Evolutionary conservation across 2,888 invertebrate genomes (phyloP).

Genomic region (Caenorhabditis sp.): DNA sequence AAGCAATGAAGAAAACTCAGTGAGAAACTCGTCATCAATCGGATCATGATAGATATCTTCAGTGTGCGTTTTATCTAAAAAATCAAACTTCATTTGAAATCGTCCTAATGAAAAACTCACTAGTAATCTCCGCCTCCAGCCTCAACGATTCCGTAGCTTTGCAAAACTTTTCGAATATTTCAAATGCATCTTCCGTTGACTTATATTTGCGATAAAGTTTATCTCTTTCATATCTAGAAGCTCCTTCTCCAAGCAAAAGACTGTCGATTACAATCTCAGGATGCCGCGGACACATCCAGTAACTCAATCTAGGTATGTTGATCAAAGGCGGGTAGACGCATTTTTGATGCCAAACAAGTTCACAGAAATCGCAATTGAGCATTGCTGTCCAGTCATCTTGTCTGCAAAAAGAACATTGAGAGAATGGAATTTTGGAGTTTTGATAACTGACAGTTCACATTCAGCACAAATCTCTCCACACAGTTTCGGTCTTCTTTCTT

Average conservation of each 20-base stretch:
- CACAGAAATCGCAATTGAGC: slow-evolving; percentile 95
- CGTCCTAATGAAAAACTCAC: slow-evolving; percentile 2
- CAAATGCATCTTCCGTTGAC: neutral
- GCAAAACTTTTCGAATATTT: slow-evolving; percentile 15
- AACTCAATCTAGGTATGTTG: slow-evolving; percentile 90
- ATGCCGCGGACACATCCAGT: slow-evolving; percentile 98
- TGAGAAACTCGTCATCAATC: neutral
- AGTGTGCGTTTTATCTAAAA: neutral
- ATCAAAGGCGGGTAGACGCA: slow-evolving; percentile 95
- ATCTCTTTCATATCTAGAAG: neutral
- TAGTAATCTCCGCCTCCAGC: neutral
- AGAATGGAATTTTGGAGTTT: neutral
- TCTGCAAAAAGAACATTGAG: slow-evolving; percentile 84
- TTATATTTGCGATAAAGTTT: slow-evolving; percentile 1
- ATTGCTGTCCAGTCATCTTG: slow-evolving; percentile 87
- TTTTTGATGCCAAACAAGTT: slow-evolving; percentile 93
- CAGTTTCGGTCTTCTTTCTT: slow-evolving; percentile 6
- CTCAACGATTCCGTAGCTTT: neutral
- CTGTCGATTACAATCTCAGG: slow-evolving; percentile 88
- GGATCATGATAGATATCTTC: slow-evolving; percentile 1
- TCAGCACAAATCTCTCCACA: slow-evolving; percentile 11
- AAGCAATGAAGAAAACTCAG: neutral
- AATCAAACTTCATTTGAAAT: neutral
- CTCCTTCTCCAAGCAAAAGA: slow-evolving; percentile 34
- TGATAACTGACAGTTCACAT: slow-evolving; percentile 36